phyloP scores from a whole-genome alignment of 2,113 vertebrate genomes.

The Thunnus maccoyii region DNA sequence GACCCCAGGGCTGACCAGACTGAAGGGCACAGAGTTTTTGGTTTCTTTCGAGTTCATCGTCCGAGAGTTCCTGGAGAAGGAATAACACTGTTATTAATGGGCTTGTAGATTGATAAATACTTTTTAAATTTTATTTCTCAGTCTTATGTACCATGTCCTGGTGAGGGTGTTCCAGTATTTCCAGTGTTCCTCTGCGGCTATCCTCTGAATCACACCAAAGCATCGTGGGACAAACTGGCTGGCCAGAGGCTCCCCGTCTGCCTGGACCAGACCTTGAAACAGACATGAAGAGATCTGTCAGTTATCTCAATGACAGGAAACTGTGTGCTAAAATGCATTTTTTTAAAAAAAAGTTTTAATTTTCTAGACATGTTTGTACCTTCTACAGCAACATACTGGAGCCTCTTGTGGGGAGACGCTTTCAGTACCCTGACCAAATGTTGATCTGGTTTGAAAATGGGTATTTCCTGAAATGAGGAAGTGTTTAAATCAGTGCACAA shows the following conservation, averaged over 20 bases:
- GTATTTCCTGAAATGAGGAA: slow-evolving; percentile 75
- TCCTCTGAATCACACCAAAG: slow-evolving; percentile 82
- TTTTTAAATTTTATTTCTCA: background rate
- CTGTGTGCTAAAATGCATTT: background rate
- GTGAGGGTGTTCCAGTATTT: slow-evolving; percentile 75
- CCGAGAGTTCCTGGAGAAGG: slow-evolving; percentile 70
- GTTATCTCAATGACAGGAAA: background rate
- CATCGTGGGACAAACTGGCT: slow-evolving; percentile 80
- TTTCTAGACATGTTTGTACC: slow-evolving; percentile 61
- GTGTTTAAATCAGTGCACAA: too few relatives aligned
- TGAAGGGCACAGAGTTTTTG: slow-evolving; percentile 82
- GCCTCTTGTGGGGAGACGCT: slow-evolving; percentile 62
- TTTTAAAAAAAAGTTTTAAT: too few relatives aligned
- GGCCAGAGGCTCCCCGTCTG: slow-evolving; percentile 78
- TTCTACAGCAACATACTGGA: slow-evolving; percentile 85
- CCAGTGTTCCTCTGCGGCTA: slow-evolving; percentile 72
- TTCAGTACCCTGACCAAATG: slow-evolving; percentile 75
- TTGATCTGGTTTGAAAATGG: slow-evolving; percentile 78
- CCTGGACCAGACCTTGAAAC: slow-evolving; percentile 74
- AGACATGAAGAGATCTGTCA: background rate
- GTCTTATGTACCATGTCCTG: slow-evolving; percentile 70
- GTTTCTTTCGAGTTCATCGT: slow-evolving; percentile 71
- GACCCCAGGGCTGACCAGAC: slow-evolving; percentile 71
- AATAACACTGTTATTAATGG: background rate
- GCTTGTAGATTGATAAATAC: background rate